These are phyloP conservation scores for Apostichopus parvimensis DNA, from an alignment of 35 echinoderm and acorn worm species.

Conservation along the genomic window DNA sequence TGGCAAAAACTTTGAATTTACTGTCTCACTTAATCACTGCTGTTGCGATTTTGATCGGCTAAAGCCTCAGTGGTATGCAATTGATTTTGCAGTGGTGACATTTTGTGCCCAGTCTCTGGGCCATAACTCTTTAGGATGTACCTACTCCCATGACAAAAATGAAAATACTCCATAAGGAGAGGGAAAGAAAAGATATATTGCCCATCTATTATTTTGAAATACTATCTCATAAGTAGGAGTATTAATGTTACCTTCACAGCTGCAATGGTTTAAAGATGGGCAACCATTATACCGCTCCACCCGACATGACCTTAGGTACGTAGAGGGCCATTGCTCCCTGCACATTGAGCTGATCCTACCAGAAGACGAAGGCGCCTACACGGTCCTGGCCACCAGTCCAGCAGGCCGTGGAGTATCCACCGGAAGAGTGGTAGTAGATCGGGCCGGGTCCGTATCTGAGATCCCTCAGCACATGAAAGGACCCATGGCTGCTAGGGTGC, in stretches of 20 bases:
- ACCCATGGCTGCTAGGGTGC: constrained; percentile 78
- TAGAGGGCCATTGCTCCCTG: constrained; percentile 89
- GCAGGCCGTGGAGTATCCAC: constrained; percentile 77
- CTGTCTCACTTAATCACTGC: too few species aligned
- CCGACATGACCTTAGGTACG: constrained; percentile 74
- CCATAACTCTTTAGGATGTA: too few species aligned
- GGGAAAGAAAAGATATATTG: too few species aligned
- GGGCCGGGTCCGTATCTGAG: constrained; percentile 41
- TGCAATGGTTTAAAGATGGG: constrained; percentile 98
- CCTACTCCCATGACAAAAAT: too few species aligned
- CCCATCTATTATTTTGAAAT: too few species aligned
- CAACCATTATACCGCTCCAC: constrained; percentile 75
- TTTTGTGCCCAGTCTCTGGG: too few species aligned
- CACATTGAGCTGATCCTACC: constrained; percentile 78
- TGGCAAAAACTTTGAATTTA: too few species aligned
- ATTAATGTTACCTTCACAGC: constrained; percentile 30
- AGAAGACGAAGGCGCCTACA: constrained; percentile 87
- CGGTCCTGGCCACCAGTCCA: constrained; percentile 79
- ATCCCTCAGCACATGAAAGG: constrained; percentile 90
- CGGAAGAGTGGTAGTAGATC: constrained; percentile 66
- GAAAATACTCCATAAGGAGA: too few species aligned
- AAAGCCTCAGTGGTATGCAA: too few species aligned
- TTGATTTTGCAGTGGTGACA: too few species aligned
- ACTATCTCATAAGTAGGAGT: too few species aligned
- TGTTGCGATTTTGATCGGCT: too few species aligned